Base-by-base conservation (phyloP, 2,888 invertebrate genomes). In the Sesia bembeciformis region DNA sequence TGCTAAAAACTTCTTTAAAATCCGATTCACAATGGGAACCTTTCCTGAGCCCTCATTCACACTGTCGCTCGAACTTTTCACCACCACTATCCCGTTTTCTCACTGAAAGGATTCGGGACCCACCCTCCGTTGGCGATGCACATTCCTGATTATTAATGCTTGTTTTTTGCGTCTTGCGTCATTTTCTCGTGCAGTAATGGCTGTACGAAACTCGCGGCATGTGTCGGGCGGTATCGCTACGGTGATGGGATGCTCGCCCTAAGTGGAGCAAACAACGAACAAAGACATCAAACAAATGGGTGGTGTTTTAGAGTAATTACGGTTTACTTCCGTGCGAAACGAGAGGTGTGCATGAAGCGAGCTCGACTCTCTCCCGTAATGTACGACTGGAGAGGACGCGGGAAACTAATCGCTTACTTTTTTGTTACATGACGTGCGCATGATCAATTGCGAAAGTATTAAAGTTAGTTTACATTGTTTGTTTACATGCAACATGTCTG, bases 261-360 rank as follows among this genome's bases (percentile, higher is more conserved):
- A 84, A 88, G 86, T 86, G 86, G 82, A 85, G 80, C 84, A 86
- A 87, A 87, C 88, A 87, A 81, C 81, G 84, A 85, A 88, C 87
- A 89, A 86, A 89, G 89, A 87, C 89, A 87, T 89, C 89, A 88
- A 88, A 89, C 87, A 88, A 88, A 89, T 89, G 87, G 85, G 85
- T 82, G 85, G 84, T 86, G 88, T 88, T 89, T 89, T 88, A 86
- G 89, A 88, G 87, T 88, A 88, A 89, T 89, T 88, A 88, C 87
- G 81, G 79, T 81, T 81, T 76, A 81, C 85, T 84, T 84, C 23
- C 86, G 82, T 81, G 81, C 81, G 76, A 80, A 84, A 81, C 78
- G 81, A 79, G 85, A 87, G 84, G 82, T 86, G 83, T 78, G 77
- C 77, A 78, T 74, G 76, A 73, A 76, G 73, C 72, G 72, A 70